Conservation (phyloP, 2,113 vertebrate species). For the Gallinago undulata region DNA sequence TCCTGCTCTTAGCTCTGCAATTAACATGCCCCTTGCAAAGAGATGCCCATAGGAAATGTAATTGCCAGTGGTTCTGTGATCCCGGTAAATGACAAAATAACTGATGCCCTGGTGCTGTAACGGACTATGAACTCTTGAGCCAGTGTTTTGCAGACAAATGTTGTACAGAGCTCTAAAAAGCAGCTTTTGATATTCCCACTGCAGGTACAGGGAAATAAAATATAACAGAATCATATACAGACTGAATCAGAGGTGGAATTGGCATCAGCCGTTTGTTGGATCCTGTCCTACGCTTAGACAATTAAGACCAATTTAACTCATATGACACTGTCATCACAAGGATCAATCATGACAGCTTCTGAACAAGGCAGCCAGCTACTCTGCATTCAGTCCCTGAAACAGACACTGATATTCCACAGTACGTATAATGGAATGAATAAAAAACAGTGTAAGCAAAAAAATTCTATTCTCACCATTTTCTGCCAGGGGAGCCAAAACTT, state of each 20-base stretch:
- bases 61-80: background rate
- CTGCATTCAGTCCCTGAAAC: background rate
- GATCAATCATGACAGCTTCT: background rate
- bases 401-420: background rate
- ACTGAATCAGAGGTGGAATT: background rate
- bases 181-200: background rate
- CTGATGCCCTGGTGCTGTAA: background rate
- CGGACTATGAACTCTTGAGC: background rate
- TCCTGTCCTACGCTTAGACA: background rate
- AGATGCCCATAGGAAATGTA: background rate
- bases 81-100: background rate
- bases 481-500: conserved; percentile 95
- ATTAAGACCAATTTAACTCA: background rate
- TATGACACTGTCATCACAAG: background rate
- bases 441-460: background rate
- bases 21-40: background rate
- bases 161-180: background rate
- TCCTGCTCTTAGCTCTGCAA: background rate
- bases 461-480: conserved; percentile 87
- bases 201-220: background rate
- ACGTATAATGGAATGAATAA: background rate
- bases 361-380: background rate
- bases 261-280: background rate
- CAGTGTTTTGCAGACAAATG: background rate
- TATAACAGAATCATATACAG: background rate